These are phyloP conservation scores for Picus viridis DNA, from an alignment of 2,797 vertebrate genomes.

Conservation along the genomic window DNA sequence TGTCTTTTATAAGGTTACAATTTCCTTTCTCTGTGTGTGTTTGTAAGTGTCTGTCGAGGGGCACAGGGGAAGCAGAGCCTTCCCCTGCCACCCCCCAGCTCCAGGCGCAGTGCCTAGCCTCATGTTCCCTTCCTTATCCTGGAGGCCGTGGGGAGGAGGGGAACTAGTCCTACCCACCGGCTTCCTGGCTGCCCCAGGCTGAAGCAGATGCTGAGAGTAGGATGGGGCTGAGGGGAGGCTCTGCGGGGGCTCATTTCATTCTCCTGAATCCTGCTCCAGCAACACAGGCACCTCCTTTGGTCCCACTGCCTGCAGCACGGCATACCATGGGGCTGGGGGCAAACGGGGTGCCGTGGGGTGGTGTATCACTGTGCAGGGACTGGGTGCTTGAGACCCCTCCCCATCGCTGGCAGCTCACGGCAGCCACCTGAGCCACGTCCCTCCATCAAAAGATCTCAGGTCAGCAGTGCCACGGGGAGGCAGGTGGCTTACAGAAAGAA, in stretches of 20 bases:
- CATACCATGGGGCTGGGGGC: neutral
- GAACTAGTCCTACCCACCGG: neutral
- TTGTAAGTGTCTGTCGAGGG: constrained; percentile 47
- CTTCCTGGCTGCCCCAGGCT: neutral
- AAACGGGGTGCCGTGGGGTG: neutral
- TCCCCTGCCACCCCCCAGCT: neutral
- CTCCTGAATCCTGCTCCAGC: neutral
- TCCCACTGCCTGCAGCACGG: neutral
- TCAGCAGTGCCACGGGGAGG: fast-evolving
- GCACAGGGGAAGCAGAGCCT: neutral
- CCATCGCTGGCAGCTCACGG: neutral
- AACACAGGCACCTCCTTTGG: neutral
- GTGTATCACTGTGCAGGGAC: neutral
- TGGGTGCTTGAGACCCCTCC: neutral
- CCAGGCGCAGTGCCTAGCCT: neutral
- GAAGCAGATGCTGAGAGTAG: neutral
- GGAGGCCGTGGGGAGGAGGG: neutral
- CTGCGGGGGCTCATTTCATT: fast-evolving
- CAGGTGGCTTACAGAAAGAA: neutral
- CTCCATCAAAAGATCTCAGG: constrained; percentile 17
- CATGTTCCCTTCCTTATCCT: neutral
- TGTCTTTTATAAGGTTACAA: constrained; percentile 70
- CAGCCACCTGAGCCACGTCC: neutral
- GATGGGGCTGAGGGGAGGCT: neutral
- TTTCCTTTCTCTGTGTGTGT: constrained; percentile 69